A percentile compares a stretch with the other conserved stretches of the same genome.
Conservation (phyloP, 1,140 invertebrate species). For the Anastrepha obliqua region DNA sequence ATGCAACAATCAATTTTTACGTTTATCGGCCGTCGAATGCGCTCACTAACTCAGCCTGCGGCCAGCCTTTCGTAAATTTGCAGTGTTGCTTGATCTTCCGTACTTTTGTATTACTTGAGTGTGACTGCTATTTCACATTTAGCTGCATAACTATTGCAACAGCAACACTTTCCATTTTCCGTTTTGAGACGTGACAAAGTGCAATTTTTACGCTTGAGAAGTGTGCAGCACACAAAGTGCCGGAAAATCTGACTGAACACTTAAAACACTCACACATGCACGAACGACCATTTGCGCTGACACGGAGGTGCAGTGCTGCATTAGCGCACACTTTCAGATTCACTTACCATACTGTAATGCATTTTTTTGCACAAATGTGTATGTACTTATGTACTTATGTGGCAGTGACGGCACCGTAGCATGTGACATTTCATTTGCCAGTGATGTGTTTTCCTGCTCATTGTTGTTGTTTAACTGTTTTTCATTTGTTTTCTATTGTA, state of each 20-base stretch:
- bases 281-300: neutral
- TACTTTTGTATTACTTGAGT: neutral
- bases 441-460: neutral
- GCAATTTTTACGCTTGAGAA: conserved; percentile 41
- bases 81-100: conserved; percentile 8
- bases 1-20: conserved; percentile 37
- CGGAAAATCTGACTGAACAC: neutral
- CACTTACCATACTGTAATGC: neutral
- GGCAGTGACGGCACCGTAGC: neutral
- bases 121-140: neutral
- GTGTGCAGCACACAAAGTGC: conserved; percentile 22
- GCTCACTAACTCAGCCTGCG: neutral
- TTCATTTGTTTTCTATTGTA: conserved; percentile 18
- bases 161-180: conserved; percentile 26
- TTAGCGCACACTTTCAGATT: neutral
- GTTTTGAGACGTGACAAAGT: conserved; percentile 44
- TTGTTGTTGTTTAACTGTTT: neutral
- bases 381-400: too few species aligned
- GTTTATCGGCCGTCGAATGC: conserved; percentile 32
- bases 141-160: neutral
- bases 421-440: conserved; percentile 45
- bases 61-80: neutral
- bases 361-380: too few species aligned
- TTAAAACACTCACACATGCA: neutral
- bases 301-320: neutral